A percentile compares a stretch with the other conserved stretches of the same genome.
Evolutionary conservation across 23 tunicate species (phyloP).

Genomic region (Diplosoma virens): DNA sequence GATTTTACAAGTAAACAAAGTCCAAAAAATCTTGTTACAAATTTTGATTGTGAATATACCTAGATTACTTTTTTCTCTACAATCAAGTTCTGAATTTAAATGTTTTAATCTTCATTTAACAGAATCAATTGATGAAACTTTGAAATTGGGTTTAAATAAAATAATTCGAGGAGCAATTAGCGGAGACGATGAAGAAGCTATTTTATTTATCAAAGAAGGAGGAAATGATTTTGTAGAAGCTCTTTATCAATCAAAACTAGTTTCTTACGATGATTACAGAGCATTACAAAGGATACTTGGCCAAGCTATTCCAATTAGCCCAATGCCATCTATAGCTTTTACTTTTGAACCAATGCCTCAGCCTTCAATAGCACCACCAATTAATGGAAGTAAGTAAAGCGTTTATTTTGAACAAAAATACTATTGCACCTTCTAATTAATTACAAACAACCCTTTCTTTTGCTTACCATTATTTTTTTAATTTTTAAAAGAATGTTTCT

Average conservation of each 20-base stretch:
- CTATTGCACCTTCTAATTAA: not conserved
- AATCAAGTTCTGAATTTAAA: not conserved
- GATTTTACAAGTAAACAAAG: not conserved
- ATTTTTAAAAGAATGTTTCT: conserved; percentile 40
- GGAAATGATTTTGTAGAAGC: not conserved
- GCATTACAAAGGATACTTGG: too few species aligned
- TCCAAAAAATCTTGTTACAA: not conserved
- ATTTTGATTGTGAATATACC: not conserved
- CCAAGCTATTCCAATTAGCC: not conserved
- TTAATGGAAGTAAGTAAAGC: not conserved
- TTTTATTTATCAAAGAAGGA: not conserved
- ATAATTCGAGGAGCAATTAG: not conserved
- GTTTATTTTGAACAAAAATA: not conserved
- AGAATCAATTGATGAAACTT: not conserved
- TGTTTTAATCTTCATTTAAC: not conserved
- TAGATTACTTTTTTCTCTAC: not conserved
- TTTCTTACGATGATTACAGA: too few species aligned
- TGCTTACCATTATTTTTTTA: not conserved
- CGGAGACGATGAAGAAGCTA: not conserved
- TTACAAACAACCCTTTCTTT: not conserved
- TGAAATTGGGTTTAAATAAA: not conserved
- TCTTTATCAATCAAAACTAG: not conserved
- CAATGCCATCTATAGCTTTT: not conserved
- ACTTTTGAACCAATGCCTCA: not conserved
- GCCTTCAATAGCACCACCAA: not conserved